These are phyloP conservation scores for Cynodonichthys magdalenae DNA, from an alignment of 2,797 vertebrate genomes.

Conservation along the genomic window DNA sequence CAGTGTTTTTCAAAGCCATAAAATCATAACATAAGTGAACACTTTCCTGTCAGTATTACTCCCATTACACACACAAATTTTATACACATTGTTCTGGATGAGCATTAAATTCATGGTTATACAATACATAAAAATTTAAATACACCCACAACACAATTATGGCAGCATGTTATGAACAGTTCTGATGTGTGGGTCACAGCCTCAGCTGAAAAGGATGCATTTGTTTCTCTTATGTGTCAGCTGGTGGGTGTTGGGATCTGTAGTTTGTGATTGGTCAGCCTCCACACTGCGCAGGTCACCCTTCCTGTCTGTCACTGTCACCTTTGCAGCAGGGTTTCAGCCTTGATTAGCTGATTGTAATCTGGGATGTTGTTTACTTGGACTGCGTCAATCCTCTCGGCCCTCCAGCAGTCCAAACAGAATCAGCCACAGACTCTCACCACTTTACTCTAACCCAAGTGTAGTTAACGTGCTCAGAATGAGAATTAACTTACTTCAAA, in stretches of 20 bases:
- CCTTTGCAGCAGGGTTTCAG: conserved; percentile 26
- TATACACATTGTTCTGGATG: not conserved
- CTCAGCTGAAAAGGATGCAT: not conserved
- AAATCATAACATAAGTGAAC: not conserved
- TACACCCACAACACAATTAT: too few species aligned
- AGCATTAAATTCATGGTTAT: not conserved
- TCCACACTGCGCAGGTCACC: conserved; percentile 16
- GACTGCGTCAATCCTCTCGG: conserved; percentile 54
- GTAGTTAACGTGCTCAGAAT: too few species aligned
- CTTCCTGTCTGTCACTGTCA: conserved; percentile 38
- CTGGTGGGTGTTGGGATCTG: conserved; percentile 3
- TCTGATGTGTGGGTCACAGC: not conserved
- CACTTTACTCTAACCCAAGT: conserved; percentile 1
- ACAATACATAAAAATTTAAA: not conserved
- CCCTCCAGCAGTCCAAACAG: conserved; percentile 19
- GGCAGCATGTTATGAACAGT: too few species aligned
- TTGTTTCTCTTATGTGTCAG: not conserved
- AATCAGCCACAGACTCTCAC: conserved; percentile 13
- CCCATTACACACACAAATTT: not conserved
- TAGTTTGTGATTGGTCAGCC: conserved; percentile 28
- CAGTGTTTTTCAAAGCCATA: not conserved
- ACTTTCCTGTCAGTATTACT: not conserved
- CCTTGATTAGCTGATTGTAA: conserved; percentile 61
- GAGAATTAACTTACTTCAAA: too few species aligned
- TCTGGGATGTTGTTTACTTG: conserved; percentile 58